Base-by-base conservation (phyloP, 2,797 vertebrate species). In the Propithecus deckenii region DNA sequence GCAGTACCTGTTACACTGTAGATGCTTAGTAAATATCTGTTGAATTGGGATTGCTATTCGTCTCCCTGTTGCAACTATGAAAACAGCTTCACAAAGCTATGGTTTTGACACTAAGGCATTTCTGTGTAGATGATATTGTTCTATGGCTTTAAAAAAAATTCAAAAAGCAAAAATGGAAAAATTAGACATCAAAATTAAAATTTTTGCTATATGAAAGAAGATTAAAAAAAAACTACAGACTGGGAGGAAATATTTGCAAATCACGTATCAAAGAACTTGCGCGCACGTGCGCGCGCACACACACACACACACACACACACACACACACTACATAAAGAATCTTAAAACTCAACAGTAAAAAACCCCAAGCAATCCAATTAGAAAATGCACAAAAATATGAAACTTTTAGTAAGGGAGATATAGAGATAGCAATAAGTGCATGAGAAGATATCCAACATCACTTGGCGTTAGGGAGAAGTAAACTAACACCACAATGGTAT, bases 191-290 rank as follows among this genome's bases (percentile, higher is more conserved):
- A 86, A 89, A 63, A 67, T 46, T 83, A 13, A 41, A 91, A 86
- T 59, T 5, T 91, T 88, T 72, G 50, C 41, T 69, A 18, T 46
- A 15, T 41, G 20, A 74, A 93, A 63, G 13, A 5, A 15, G 23
- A 78, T 86, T 32, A 86, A 96, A 94, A 86, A 46, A 74, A 89
- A 76, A 43, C 35, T 85, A 43, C 2, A 55, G 7, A 25, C 20
- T 38, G 13, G 46, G 35, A 86, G 41, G 86, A 94, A 90, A 71
- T 57, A 94, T 71, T 86, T 83, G 32, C 15, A 95, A 95, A 43
- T 79, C 5, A 74, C 1, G 83, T 52, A 86, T 72, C 22, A 38
- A 61, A 65, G 32, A 65, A 65, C 32, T n/a, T n/a, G 30, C 63
- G 17, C 7, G 8, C 32, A 18, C 7, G 15, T 2, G 32, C 13